These are phyloP conservation scores for Hermatobates lingyangjiaoensis DNA, from an alignment of 1,140 invertebrate genomes.

Conservation along the genomic window DNA sequence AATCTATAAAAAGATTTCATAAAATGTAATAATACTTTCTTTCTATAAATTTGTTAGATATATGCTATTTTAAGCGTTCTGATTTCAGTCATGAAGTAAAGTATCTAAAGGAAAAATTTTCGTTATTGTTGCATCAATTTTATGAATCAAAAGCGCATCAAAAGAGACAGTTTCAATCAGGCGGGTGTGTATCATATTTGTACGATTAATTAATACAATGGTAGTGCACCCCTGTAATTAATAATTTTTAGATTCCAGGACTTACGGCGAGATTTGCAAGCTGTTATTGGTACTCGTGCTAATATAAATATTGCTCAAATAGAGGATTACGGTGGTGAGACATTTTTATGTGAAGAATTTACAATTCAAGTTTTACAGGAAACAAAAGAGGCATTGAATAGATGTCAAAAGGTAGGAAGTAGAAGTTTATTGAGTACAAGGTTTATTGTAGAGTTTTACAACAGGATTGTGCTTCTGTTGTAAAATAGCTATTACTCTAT, in stretches of 20 bases:
- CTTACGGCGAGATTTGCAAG: conserved; percentile 78
- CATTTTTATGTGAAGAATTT: conserved; percentile 91
- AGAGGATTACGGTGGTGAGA: conserved; percentile 92
- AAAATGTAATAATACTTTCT: too few relatives aligned
- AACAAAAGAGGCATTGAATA: conserved; percentile 71
- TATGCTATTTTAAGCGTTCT: conserved; percentile 12
- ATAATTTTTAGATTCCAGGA: conserved; percentile 59
- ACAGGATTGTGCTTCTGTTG: too few relatives aligned
- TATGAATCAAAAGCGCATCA: conserved; percentile 89
- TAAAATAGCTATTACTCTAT: too few relatives aligned
- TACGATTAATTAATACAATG: conserved; percentile 4
- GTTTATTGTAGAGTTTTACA: too few relatives aligned
- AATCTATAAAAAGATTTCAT: too few relatives aligned
- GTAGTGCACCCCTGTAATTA: conserved; percentile 3
- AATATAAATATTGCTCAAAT: conserved; percentile 85
- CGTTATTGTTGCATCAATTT: conserved; percentile 57
- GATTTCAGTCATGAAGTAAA: conserved; percentile 47
- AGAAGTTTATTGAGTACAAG: too few relatives aligned
- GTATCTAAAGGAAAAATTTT: conserved; percentile 54
- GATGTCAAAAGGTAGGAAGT: too few relatives aligned
- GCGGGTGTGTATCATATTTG: conserved; percentile 42
- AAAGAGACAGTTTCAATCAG: conserved; percentile 64
- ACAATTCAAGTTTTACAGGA: conserved; percentile 83
- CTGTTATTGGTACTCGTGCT: conserved; percentile 71
- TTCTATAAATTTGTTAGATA: conserved; percentile 3